These are phyloP conservation scores for Amiota communis DNA, from an alignment of 2,888 invertebrate genomes.

Conservation along the genomic window DNA sequence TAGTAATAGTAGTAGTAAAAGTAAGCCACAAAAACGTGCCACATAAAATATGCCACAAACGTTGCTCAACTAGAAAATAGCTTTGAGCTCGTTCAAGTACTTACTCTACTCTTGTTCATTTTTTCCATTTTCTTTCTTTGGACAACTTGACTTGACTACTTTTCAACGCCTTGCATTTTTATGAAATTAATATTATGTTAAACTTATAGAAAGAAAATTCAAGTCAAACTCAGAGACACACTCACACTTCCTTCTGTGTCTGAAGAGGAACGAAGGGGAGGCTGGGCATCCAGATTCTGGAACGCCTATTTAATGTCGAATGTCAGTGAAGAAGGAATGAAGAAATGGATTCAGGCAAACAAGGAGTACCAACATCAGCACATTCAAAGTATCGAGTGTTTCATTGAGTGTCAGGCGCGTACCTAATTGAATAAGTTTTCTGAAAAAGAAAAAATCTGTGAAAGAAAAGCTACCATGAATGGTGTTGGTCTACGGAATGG, in stretches of 20 bases:
- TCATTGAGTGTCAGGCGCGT: conserved; percentile 7
- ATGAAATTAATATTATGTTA: background rate
- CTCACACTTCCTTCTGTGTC: too few relatives aligned
- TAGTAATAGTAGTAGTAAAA: background rate
- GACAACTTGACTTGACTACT: background rate
- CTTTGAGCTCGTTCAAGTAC: background rate
- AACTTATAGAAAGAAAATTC: too few relatives aligned
- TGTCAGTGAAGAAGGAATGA: background rate
- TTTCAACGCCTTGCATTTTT: conserved; percentile 6
- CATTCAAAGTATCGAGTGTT: background rate
- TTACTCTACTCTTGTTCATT: background rate
- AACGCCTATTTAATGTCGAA: background rate
- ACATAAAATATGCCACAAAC: conserved; percentile 26
- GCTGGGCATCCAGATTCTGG: background rate
- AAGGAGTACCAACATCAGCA: background rate
- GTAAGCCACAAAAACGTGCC: conserved; percentile 12
- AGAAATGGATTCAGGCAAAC: background rate
- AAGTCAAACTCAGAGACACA: too few relatives aligned
- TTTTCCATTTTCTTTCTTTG: background rate
- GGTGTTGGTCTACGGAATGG: too few relatives aligned
- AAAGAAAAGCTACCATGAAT: too few relatives aligned
- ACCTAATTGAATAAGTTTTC: conserved; percentile 19
- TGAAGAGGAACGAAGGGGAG: background rate
- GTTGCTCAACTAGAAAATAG: conserved; percentile 27
- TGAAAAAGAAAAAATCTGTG: background rate